phyloP scores from a whole-genome alignment of 2,113 vertebrate species.

The Scartelaos histophorus region DNA sequence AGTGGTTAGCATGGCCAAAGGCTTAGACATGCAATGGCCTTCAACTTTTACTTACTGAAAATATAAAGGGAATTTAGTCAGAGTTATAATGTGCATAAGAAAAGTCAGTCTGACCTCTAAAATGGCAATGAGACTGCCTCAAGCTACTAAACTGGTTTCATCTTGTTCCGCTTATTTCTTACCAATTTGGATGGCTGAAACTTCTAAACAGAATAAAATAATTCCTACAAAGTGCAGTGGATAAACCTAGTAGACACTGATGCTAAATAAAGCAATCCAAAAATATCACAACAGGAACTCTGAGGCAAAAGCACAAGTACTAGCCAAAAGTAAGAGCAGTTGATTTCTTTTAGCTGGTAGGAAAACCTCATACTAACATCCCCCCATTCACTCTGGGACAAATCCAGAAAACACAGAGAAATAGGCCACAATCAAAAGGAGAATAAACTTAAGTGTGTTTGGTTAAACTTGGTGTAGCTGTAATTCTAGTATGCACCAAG shows the following conservation, averaged over 20 bases:
- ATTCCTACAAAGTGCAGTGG: constrained; percentile 23
- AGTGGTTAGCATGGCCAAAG: constrained; percentile 26
- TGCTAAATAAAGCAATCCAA: constrained; percentile 32
- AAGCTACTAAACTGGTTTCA: background rate
- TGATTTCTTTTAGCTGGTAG: constrained; percentile 40
- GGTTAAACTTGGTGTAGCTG: constrained; percentile 54
- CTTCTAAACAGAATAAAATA: constrained; percentile 14
- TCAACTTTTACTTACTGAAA: constrained; percentile 19
- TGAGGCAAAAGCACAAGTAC: constrained; percentile 42
- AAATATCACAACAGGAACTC: constrained; percentile 22
- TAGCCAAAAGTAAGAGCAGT: constrained; percentile 39
- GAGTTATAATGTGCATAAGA: background rate
- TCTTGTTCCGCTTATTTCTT: background rate
- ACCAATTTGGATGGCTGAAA: constrained; percentile 10
- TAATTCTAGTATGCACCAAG: constrained; percentile 49
- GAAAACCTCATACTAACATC: constrained; percentile 38
- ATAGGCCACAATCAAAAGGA: constrained; percentile 69
- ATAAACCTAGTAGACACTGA: constrained; percentile 34
- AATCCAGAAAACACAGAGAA: constrained; percentile 51
- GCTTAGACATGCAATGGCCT: constrained; percentile 8
- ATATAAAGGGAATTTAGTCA: background rate
- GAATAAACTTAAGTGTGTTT: constrained; percentile 28
- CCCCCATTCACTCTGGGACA: constrained; percentile 41
- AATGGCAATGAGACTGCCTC: constrained; percentile 5
- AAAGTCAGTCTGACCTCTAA: constrained; percentile 7